A percentile compares a stretch with the other conserved stretches of the same genome.
Evolutionary conservation across 2,888 invertebrate species (phyloP).

Genomic region (Thereva nobilitata): DNA sequence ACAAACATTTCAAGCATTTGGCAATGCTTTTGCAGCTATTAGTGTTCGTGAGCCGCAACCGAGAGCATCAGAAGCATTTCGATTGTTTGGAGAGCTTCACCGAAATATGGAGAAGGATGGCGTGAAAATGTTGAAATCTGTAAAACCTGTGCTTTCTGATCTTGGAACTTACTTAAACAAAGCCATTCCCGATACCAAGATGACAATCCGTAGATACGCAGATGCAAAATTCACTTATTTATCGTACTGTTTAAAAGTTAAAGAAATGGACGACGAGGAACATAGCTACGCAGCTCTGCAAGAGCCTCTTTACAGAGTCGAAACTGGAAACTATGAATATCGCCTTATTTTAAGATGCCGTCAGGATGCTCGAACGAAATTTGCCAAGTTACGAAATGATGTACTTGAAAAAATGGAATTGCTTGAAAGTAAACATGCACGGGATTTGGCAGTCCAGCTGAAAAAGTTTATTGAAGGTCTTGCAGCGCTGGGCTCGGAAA

Average conservation of each 20-base stretch:
- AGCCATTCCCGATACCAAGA: conserved; percentile 96
- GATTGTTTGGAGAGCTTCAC: conserved; percentile 93
- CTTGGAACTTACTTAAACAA: conserved; percentile 96
- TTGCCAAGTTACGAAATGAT: conserved; percentile 82
- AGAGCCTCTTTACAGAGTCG: conserved; percentile 95
- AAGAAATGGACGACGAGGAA: conserved; percentile 99
- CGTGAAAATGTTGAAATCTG: conserved; percentile 82
- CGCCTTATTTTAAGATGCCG: conserved; percentile 93
- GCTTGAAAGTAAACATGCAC: conserved; percentile 96
- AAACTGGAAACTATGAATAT: conserved; percentile 99
- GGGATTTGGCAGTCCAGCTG: conserved; percentile 87
- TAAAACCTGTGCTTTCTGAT: conserved; percentile 93
- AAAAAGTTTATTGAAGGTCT: conserved; percentile 84
- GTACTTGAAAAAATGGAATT: conserved; percentile 97
- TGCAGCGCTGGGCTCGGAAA: conserved; percentile 70
- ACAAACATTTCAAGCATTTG: conserved; percentile 87
- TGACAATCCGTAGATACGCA: conserved; percentile 97
- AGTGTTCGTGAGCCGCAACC: conserved; percentile 96
- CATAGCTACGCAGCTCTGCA: conserved; percentile 90
- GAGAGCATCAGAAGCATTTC: conserved; percentile 92
- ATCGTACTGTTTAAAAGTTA: conserved; percentile 98
- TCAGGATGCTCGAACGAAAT: conserved; percentile 87
- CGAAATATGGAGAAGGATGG: conserved; percentile 89
- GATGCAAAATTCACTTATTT: conserved; percentile 99
- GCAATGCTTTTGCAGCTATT: conserved; percentile 91